Conservation (phyloP, 92 coral and sea anemone species). For the Heliopora coerulea region DNA sequence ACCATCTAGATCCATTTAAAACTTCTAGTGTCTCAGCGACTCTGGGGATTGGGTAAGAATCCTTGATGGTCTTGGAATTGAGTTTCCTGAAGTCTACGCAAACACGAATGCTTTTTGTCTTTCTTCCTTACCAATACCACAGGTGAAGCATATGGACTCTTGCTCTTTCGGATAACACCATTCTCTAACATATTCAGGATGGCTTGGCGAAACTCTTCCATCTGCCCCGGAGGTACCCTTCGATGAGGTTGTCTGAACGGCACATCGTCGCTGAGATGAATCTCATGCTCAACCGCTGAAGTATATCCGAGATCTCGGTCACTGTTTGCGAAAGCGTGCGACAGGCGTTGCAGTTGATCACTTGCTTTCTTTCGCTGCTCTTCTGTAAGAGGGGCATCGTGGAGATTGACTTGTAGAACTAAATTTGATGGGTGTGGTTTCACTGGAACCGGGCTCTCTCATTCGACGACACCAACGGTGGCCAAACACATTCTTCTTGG, state of each 20-base stretch:
- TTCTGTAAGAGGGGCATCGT: slow-evolving; percentile 9
- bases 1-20: slow-evolving; percentile 46
- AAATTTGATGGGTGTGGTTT: not conserved
- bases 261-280: not conserved
- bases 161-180: slow-evolving; percentile 32
- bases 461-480: not conserved
- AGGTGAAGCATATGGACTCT: slow-evolving; percentile 36
- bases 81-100: slow-evolving; percentile 36
- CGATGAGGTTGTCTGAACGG: slow-evolving; percentile 25
- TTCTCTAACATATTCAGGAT: slow-evolving; percentile 21
- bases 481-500: not conserved
- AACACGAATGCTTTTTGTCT: slow-evolving; percentile 23
- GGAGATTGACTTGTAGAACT: slow-evolving; percentile 6
- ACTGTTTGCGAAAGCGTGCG: slow-evolving; percentile 19
- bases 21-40: slow-evolving; percentile 44
- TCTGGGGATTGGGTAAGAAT: slow-evolving; percentile 51
- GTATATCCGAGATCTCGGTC: slow-evolving; percentile 22
- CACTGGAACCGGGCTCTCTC: not conserved
- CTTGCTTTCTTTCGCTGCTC: slow-evolving; percentile 23
- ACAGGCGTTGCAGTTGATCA: slow-evolving; percentile 35
- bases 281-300: slow-evolving; percentile 2
- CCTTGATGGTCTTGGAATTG: slow-evolving; percentile 49
- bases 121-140: slow-evolving; percentile 40
- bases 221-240: too few relatives aligned
- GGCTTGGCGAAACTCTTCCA: slow-evolving; percentile 30